Conservation (phyloP, 2,797 vertebrate species). For the Neosilurus mollespiculum region DNA sequence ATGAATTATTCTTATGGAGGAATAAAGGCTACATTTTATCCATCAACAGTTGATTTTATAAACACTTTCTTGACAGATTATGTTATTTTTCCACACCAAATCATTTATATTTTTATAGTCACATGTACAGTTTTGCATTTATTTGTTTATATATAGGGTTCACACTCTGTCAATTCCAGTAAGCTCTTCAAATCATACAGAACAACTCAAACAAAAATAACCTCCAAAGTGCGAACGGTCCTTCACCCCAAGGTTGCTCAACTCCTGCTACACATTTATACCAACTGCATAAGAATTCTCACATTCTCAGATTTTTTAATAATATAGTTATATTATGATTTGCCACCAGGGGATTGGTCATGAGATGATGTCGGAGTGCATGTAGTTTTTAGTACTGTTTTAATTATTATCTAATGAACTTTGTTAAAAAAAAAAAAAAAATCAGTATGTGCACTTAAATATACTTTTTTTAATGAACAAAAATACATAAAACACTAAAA, state of each 20-base stretch:
- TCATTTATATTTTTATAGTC: not conserved
- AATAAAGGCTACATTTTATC: not conserved
- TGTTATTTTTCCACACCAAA: not conserved
- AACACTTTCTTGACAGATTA: not conserved
- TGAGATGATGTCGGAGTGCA: not conserved
- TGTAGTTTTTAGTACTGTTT: not conserved
- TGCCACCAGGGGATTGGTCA: not conserved
- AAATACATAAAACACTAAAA: not conserved
- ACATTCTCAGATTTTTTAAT: not conserved
- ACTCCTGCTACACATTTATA: not conserved
- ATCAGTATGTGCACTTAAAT: not conserved
- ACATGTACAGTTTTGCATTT: not conserved
- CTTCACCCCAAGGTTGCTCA: not conserved
- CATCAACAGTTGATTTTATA: too few relatives aligned
- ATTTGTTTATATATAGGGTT: not conserved
- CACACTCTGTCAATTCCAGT: not conserved
- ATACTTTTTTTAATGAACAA: not conserved
- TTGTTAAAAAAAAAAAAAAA: not conserved
- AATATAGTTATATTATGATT: too few relatives aligned
- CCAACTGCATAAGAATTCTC: not conserved
- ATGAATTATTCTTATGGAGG: not conserved
- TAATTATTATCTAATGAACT: not conserved
- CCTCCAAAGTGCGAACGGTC: not conserved
- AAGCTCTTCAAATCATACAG: not conserved
- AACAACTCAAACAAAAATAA: not conserved